phyloP scores from a whole-genome alignment of 2,888 invertebrate genomes.

The Cybosia mesomella region DNA sequence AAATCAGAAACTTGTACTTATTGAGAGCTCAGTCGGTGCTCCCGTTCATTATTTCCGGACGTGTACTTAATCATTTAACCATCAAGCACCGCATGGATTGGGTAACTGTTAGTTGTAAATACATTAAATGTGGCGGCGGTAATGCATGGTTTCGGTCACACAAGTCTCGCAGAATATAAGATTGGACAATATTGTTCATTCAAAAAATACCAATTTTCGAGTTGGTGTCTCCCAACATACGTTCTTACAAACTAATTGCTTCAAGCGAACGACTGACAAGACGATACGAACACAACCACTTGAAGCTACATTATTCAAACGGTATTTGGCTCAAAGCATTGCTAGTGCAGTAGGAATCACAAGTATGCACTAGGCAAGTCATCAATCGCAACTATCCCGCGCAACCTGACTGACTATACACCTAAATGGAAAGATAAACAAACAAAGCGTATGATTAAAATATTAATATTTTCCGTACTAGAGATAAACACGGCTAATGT shows the following conservation, averaged over 20 bases:
- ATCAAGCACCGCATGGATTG: background rate
- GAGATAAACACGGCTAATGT: slow-evolving; percentile 29
- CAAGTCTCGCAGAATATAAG: background rate
- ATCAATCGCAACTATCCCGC: slow-evolving; percentile 18
- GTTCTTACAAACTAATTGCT: slow-evolving; percentile 9
- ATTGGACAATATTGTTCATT: background rate
- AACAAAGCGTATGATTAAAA: slow-evolving; percentile 41
- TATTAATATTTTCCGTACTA: slow-evolving; percentile 22
- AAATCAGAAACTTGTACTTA: background rate
- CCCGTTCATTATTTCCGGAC: background rate
- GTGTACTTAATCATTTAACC: background rate
- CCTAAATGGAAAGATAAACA: slow-evolving; percentile 42
- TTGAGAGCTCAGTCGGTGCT: background rate
- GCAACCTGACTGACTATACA: slow-evolving; percentile 29
- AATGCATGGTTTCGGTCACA: background rate
- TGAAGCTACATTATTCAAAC: slow-evolving; percentile 28
- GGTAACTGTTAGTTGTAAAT: background rate
- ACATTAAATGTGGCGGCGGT: background rate
- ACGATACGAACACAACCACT: slow-evolving; percentile 28
- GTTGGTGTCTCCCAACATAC: background rate
- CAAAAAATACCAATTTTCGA: background rate
- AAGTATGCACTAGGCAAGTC: slow-evolving; percentile 17
- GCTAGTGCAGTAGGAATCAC: slow-evolving; percentile 19
- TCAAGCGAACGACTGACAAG: no score
- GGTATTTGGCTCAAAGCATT: slow-evolving; percentile 24